Evolutionary conservation across 2,797 vertebrate genomes (phyloP), one percentile per base, ranked within the genome.

Genomic region (Staurois parvus): DNA sequence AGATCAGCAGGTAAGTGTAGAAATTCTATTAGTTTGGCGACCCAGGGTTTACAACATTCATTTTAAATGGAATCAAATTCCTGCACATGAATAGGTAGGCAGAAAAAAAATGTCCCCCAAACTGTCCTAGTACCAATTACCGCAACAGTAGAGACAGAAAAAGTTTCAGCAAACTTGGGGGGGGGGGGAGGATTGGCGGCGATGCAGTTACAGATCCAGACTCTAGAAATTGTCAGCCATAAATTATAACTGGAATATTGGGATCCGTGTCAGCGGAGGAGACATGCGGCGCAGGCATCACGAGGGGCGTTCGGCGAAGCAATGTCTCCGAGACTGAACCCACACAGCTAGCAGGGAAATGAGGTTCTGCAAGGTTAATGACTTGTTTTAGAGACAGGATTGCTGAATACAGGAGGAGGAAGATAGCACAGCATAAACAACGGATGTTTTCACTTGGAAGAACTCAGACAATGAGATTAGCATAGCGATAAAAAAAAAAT

Each of bases 21-120:
- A 94, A 92, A 92, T 94, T 93, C 92, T 91, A 92, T 94, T 93
- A 91, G 91, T 92, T 92, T 94, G 91, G 88, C 91, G 90, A 91
- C 88, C 85, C 77, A 81, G 90, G 90, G 89, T 93, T 93, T 92
- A 92, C 48, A 80, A 88, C 89, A 93, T 92, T 94, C 91, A 90
- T 93, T 94, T 93, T 75, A 91, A 92, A 93, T 92, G 90, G 93
- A 93, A 93, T 92, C 84, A 91, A 91, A 93, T 93, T 91, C 90
- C 89, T 91, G 88, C 84, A 91, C 85, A 91, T 90, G 89, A 92
- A 91, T 89, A 93, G 89, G 88, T 88, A 93, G 82, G 84, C 85
- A 88, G 76, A 90, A 89, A 52, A 89, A 52, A 91, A 89, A 85
- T 79, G 85, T 91, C 90, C 91, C 92, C 88, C 90, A 91, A 91